phyloP scores from a whole-genome alignment of 2,888 invertebrate species.

The Venustoraphidia nigricollis region DNA sequence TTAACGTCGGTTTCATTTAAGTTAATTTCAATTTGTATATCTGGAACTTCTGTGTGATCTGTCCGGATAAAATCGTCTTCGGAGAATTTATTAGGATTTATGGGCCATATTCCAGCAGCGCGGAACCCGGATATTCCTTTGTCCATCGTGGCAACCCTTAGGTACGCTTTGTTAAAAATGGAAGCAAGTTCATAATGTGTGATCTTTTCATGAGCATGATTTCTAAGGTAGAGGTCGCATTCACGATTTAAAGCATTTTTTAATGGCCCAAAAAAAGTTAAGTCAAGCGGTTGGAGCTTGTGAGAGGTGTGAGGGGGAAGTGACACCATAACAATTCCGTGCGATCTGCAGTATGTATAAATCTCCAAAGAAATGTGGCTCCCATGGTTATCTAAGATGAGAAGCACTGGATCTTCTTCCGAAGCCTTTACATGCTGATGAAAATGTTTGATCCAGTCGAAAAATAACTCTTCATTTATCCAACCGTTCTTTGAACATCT shows the following conservation, averaged over 20 bases:
- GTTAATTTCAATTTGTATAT: not conserved
- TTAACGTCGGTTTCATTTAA: conserved; percentile 1
- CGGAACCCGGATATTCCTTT: conserved; percentile 7
- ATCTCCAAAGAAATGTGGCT: conserved; percentile 14
- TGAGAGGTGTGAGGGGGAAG: conserved; percentile 18
- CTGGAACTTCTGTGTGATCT: conserved; percentile 2
- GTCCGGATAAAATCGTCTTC: no score
- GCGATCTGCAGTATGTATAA: conserved; percentile 11
- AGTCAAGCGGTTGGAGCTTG: conserved; percentile 17
- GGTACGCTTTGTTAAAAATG: conserved; percentile 8
- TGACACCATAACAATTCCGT: conserved; percentile 14
- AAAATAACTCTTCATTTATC: conserved; percentile 13
- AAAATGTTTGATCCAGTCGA: conserved; percentile 12
- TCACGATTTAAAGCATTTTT: conserved; percentile 13
- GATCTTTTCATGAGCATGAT: no score
- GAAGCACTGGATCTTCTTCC: conserved; percentile 12
- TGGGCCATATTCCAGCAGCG: conserved; percentile 7
- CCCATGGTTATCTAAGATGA: conserved; percentile 15
- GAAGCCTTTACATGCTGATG: conserved; percentile 9
- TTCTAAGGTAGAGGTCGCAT: conserved; percentile 9
- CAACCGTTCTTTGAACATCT: conserved; percentile 13
- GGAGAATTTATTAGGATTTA: conserved; percentile 5
- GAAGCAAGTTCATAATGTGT: conserved; percentile 6
- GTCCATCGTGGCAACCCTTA: conserved; percentile 6
- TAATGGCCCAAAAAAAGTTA: conserved; percentile 15